Evolutionary conservation across 2,888 invertebrate species (phyloP).

Genomic region (Octodonta nipae): DNA sequence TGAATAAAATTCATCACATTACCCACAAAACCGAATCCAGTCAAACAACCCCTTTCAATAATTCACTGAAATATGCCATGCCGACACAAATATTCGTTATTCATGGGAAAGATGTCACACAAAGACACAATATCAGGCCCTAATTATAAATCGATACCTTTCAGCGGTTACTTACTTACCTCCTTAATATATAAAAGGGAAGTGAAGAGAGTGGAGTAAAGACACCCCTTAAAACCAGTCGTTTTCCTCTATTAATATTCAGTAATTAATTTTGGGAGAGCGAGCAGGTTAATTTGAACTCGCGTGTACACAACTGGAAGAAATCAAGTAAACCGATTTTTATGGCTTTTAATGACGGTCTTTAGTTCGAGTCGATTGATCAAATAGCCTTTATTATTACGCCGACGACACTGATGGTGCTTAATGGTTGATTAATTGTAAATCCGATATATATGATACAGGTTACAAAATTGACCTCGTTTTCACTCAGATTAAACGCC

Average conservation of each 20-base stretch:
- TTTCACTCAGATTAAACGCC: too few relatives aligned
- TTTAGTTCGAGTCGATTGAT: slow-evolving; percentile 31
- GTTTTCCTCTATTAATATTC: slow-evolving; percentile 35
- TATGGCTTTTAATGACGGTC: slow-evolving; percentile 33
- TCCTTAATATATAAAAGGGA: slow-evolving; percentile 28
- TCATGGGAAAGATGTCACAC: slow-evolving; percentile 10
- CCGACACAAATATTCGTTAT: slow-evolving; percentile 10
- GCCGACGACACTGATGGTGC: too few relatives aligned
- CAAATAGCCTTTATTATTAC: too few relatives aligned
- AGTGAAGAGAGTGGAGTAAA: too few relatives aligned
- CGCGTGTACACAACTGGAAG: slow-evolving; percentile 24
- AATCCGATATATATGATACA: not conserved
- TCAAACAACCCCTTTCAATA: too few relatives aligned
- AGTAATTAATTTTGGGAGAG: slow-evolving; percentile 33
- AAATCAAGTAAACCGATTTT: slow-evolving; percentile 22
- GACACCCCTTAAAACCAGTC: slow-evolving; percentile 33
- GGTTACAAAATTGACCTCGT: not conserved
- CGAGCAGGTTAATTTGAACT: slow-evolving; percentile 31
- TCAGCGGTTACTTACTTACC: slow-evolving; percentile 33
- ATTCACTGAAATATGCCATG: not conserved
- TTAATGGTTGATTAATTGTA: slow-evolving; percentile 10
- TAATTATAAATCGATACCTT: slow-evolving; percentile 35
- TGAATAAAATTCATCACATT: not conserved
- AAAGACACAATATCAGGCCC: slow-evolving; percentile 21
- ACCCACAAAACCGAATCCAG: not conserved